These are phyloP conservation scores for Ciconia nigra DNA, from an alignment of 2,797 vertebrate species.

Conservation along the genomic window DNA sequence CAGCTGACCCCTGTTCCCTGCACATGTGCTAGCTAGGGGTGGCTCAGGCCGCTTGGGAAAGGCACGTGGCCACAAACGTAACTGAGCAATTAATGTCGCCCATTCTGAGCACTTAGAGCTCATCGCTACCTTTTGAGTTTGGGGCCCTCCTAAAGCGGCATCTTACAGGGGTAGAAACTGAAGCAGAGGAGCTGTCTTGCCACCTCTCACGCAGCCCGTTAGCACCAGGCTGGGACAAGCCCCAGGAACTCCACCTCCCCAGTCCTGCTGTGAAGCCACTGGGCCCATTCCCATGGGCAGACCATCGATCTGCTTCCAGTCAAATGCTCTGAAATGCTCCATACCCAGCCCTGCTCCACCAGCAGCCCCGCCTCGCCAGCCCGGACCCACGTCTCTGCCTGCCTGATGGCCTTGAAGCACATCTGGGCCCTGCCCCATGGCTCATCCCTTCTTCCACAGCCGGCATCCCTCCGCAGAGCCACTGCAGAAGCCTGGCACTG, in stretches of 20 bases:
- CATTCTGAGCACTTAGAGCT: neutral
- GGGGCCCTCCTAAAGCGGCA: neutral
- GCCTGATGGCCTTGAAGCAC: neutral
- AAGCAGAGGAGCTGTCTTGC: neutral
- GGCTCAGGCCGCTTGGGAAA: neutral
- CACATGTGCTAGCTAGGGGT: neutral
- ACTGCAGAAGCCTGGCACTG: rapidly evolving
- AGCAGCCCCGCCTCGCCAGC: neutral
- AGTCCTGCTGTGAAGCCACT: neutral
- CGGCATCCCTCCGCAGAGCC: rapidly evolving
- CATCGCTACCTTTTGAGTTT: neutral
- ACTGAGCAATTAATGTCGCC: neutral
- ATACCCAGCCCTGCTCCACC: neutral
- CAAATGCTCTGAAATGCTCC: neutral
- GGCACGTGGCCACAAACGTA: neutral
- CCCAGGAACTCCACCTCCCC: neutral
- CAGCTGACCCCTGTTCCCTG: neutral
- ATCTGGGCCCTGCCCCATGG: neutral
- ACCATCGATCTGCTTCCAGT: neutral
- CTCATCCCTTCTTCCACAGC: neutral
- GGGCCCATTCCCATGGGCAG: neutral
- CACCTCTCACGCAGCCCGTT: rapidly evolving
- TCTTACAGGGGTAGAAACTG: neutral
- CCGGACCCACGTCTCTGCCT: neutral
- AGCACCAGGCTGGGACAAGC: neutral